Evolutionary conservation across 2,113 vertebrate species (phyloP).

Genomic region (Indicator maculatus): DNA sequence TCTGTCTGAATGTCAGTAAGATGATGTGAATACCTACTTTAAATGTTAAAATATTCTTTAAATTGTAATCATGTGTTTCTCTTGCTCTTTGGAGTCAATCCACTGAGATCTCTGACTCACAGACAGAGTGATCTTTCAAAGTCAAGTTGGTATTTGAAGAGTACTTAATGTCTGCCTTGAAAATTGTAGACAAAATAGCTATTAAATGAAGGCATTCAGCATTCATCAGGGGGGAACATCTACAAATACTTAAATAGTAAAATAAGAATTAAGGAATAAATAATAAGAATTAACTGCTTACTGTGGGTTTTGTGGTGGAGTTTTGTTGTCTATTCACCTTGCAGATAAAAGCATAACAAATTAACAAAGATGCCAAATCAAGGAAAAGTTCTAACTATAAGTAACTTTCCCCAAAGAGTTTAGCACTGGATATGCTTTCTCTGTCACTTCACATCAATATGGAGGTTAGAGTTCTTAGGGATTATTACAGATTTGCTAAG

Average conservation of each 20-base stretch:
- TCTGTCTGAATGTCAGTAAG: conserved; percentile 67
- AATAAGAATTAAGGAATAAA: not conserved
- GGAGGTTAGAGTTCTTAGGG: not conserved
- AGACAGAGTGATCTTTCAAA: conserved; percentile 46
- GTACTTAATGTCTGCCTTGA: not conserved
- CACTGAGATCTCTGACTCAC: conserved; percentile 44
- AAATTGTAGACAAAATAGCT: conserved; percentile 37
- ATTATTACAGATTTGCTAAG: not conserved
- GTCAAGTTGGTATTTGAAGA: conserved; percentile 55
- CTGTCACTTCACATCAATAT: not conserved
- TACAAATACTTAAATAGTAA: not conserved
- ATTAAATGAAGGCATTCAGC: not conserved
- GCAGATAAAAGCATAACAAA: not conserved
- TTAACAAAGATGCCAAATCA: not conserved
- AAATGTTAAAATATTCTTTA: conserved; percentile 78
- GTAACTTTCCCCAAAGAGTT: not conserved
- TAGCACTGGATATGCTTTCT: not conserved
- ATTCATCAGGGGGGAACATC: not conserved
- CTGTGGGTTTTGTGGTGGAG: not conserved
- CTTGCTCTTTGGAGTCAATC: conserved; percentile 45
- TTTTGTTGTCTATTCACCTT: not conserved
- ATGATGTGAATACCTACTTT: conserved; percentile 51
- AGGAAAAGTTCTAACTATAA: not conserved
- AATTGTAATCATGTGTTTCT: conserved; percentile 50
- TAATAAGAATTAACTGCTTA: not conserved